These are phyloP conservation scores for Ceyx melanurus DNA, from an alignment of 2,113 vertebrate species.

Conservation along the genomic window DNA sequence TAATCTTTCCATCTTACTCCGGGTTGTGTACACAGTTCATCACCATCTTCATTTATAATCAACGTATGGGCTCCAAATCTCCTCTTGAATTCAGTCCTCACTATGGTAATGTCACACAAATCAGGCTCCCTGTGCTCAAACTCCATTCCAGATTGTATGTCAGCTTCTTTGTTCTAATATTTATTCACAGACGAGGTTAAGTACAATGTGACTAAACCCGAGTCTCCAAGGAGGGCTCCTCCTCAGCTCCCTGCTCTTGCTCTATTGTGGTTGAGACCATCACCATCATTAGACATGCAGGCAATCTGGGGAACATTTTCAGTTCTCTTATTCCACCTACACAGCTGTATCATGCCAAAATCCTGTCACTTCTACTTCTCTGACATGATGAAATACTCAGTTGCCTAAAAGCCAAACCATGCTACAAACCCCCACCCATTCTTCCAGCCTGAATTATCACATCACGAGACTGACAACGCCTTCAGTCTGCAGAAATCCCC, in stretches of 20 bases:
- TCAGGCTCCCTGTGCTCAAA: neutral
- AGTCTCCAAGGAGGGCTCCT: neutral
- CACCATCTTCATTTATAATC: neutral
- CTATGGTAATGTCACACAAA: neutral
- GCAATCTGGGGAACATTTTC: conserved; percentile 26
- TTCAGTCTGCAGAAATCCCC: neutral
- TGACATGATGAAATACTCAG: neutral
- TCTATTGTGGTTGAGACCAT: conserved; percentile 44
- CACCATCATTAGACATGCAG: conserved; percentile 48
- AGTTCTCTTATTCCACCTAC: conserved; percentile 25
- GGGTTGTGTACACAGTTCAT: neutral
- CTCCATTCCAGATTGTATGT: neutral
- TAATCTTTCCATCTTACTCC: neutral
- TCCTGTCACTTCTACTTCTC: neutral
- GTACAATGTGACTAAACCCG: neutral
- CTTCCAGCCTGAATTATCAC: neutral
- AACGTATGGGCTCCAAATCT: neutral
- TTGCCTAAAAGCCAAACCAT: neutral
- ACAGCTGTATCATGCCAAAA: neutral
- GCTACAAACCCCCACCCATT: fast-evolving
- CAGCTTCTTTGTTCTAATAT: neutral
- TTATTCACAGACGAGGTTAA: conserved; percentile 17
- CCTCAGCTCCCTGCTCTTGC: neutral
- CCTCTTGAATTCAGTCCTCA: neutral
- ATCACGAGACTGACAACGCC: neutral